A percentile compares a stretch with the other conserved stretches of the same genome.
phyloP scores from a whole-genome alignment of 2,888 invertebrate species.

The Rhingia rostrata region DNA sequence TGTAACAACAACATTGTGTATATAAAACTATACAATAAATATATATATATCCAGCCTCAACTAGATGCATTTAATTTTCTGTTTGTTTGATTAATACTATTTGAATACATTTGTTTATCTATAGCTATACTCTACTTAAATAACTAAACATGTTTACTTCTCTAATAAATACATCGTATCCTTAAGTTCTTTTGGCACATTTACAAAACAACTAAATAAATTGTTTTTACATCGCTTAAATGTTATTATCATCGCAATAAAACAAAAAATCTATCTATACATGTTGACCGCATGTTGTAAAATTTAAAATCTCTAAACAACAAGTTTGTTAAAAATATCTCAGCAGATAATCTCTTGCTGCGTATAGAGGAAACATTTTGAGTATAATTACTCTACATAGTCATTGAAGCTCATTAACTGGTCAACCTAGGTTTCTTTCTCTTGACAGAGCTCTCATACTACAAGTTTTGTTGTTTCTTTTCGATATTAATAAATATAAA shows the following conservation, averaged over 20 bases:
- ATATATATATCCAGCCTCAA: constrained; percentile 29
- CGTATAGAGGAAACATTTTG: constrained; percentile 13
- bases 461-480: constrained; percentile 9
- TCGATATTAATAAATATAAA: constrained; percentile 28
- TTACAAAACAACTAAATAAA: constrained; percentile 55
- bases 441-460: constrained; percentile 21
- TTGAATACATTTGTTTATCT: constrained; percentile 40
- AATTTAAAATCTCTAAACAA: constrained; percentile 18
- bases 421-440: constrained; percentile 37
- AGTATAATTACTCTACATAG: constrained; percentile 27
- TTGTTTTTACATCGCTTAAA: constrained; percentile 23
- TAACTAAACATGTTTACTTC: constrained; percentile 12
- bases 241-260: constrained; percentile 15
- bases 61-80: constrained; percentile 19
- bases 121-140: constrained; percentile 30
- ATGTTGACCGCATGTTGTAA: constrained; percentile 25
- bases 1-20: constrained; percentile 82
- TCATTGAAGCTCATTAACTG: constrained; percentile 55
- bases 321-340: constrained; percentile 17
- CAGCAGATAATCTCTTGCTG: constrained; percentile 21
- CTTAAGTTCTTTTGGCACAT: constrained; percentile 71
- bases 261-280: constrained; percentile 18
- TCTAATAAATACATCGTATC: constrained; percentile 25
- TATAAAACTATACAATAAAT: constrained; percentile 73
- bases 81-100: constrained; percentile 15